Evolutionary conservation across 1,140 invertebrate species (phyloP).

Genomic region (Halyomorpha halys): DNA sequence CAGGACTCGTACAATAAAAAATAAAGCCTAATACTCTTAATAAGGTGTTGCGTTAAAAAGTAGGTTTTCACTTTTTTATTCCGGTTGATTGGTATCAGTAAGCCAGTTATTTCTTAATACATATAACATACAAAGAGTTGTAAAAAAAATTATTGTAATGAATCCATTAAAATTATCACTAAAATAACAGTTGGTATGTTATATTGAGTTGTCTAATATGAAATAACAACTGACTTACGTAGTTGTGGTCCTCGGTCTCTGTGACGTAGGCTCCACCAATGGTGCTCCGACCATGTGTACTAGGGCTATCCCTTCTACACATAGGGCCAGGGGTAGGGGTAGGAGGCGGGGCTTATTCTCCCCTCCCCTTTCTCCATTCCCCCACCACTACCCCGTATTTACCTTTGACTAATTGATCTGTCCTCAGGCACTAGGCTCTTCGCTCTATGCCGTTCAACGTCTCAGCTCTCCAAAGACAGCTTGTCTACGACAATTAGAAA

Average conservation of each 20-base stretch:
- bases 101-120: too few species aligned
- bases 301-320: constrained; percentile 3
- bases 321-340: neutral
- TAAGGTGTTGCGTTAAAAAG: too few species aligned
- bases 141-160: too few species aligned
- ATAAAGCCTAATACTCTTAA: too few species aligned
- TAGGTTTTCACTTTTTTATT: too few species aligned
- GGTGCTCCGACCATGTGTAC: constrained; percentile 17
- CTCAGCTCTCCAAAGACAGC: too few species aligned
- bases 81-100: too few species aligned
- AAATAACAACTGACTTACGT: constrained; percentile 5
- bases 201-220: neutral
- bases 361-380: neutral
- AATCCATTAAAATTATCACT: too few species aligned
- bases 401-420: constrained; percentile 14
- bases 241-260: constrained; percentile 5
- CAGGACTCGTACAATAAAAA: too few species aligned
- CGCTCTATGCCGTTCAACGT: neutral
- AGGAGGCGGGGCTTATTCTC: neutral
- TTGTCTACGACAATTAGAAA: too few species aligned
- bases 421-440: neutral
- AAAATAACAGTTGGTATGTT: too few species aligned
- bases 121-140: too few species aligned
- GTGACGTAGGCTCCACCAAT: constrained; percentile 14
- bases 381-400: constrained; percentile 8